phyloP scores from a whole-genome alignment of 2,113 vertebrate genomes.

The Cranoglanis bouderius region DNA sequence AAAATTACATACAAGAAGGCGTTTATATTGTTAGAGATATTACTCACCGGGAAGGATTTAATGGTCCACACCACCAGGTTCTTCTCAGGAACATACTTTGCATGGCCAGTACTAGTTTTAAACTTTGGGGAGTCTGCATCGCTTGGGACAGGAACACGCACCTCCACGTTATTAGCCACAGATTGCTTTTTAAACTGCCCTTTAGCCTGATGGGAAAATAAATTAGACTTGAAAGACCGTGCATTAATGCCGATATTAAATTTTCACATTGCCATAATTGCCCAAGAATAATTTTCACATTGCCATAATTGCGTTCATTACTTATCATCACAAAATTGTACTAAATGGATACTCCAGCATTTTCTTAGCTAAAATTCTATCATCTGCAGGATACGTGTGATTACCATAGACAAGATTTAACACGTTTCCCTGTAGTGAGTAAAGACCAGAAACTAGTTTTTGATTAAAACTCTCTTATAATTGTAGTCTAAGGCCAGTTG shows the following conservation, averaged over 20 bases:
- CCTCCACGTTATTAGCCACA: conserved; percentile 91
- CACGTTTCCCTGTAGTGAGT: background rate
- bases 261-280: background rate
- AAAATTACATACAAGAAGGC: background rate
- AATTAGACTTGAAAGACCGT: background rate
- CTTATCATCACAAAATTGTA: background rate
- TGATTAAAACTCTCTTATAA: background rate
- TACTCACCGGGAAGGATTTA: conserved; percentile 90
- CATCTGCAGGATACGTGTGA: background rate
- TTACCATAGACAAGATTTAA: background rate
- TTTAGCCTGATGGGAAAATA: conserved; percentile 79
- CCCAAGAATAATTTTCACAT: too few relatives aligned
- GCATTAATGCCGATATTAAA: background rate
- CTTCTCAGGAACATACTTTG: conserved; percentile 88
- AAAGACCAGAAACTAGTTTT: background rate
- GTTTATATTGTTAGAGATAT: background rate
- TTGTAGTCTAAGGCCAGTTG: background rate
- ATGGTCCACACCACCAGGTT: conserved; percentile 91
- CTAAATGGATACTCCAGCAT: background rate
- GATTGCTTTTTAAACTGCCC: conserved; percentile 98
- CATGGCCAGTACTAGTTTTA: conserved; percentile 86
- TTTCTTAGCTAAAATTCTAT: background rate
- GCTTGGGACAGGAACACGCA: conserved; percentile 88
- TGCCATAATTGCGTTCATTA: too few relatives aligned
- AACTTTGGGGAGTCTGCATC: conserved; percentile 93